phyloP scores from a whole-genome alignment of 2,888 invertebrate genomes.

The Arge pagana region DNA sequence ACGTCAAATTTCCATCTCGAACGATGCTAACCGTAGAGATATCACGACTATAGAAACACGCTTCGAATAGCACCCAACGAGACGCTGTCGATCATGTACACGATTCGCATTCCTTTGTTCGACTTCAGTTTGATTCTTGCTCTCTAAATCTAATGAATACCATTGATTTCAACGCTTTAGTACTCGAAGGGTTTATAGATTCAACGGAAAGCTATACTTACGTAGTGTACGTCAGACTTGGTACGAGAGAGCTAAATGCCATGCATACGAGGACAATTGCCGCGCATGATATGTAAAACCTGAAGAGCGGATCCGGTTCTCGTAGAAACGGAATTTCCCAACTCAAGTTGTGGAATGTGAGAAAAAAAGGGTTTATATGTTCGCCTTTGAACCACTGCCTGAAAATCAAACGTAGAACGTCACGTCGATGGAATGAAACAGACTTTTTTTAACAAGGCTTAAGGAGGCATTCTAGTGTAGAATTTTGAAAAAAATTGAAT shows the following conservation, averaged over 20 bases:
- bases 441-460: conserved; percentile 2
- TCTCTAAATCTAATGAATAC: too few relatives aligned
- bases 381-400: conserved; percentile 71
- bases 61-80: too few relatives aligned
- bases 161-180: too few relatives aligned
- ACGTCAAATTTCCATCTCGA: too few relatives aligned
- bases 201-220: too few relatives aligned
- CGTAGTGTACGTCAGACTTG: conserved; percentile 64
- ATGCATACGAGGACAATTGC: conserved; percentile 65
- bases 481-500: neutral
- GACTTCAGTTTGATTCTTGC: too few relatives aligned
- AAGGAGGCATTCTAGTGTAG: neutral
- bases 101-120: too few relatives aligned
- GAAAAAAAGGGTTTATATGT: conserved; percentile 65
- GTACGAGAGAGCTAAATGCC: conserved; percentile 63
- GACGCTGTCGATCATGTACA: too few relatives aligned
- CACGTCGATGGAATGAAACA: conserved; percentile 30
- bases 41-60: too few relatives aligned
- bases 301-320: conserved; percentile 82
- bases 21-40: too few relatives aligned
- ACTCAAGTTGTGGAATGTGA: conserved; percentile 67
- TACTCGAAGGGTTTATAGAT: too few relatives aligned
- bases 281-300: conserved; percentile 74
- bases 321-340: conserved; percentile 75
- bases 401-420: conserved; percentile 50